Evolutionary conservation across 2,888 invertebrate species (phyloP).

Genomic region (Ormyrus rosae): DNA sequence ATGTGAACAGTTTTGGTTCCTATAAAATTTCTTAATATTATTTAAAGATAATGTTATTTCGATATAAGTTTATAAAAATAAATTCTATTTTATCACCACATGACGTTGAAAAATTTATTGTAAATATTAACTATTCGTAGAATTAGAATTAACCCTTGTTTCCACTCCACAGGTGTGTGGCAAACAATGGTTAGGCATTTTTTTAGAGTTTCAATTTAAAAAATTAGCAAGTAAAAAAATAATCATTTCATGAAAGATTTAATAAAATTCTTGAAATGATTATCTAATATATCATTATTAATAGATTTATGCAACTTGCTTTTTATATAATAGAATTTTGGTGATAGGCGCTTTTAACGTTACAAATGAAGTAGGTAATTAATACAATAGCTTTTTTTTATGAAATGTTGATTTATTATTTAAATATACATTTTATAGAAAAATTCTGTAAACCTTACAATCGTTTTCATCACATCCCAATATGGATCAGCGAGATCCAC

Average conservation of each 20-base stretch:
- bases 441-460: constrained; percentile 54
- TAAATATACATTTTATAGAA: constrained; percentile 50
- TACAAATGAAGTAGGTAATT: constrained; percentile 1
- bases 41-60: too few relatives aligned
- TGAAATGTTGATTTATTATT: constrained; percentile 53
- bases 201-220: not conserved
- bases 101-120: too few relatives aligned
- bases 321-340: not conserved
- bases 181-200: too few relatives aligned
- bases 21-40: too few relatives aligned
- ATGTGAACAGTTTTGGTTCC: too few relatives aligned
- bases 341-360: not conserved
- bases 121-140: too few relatives aligned
- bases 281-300: not conserved
- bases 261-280: too few relatives aligned
- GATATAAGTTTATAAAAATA: too few relatives aligned
- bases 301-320: not conserved
- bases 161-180: too few relatives aligned
- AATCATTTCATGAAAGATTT: not conserved
- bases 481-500: constrained; percentile 45
- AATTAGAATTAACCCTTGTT: too few relatives aligned
- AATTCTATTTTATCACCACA: too few relatives aligned
- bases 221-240: not conserved
- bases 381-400: constrained; percentile 23
- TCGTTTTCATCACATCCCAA: constrained; percentile 56